Conservation (phyloP, 2,113 vertebrate genomes). For the Chiloscyllium plagiosum region DNA sequence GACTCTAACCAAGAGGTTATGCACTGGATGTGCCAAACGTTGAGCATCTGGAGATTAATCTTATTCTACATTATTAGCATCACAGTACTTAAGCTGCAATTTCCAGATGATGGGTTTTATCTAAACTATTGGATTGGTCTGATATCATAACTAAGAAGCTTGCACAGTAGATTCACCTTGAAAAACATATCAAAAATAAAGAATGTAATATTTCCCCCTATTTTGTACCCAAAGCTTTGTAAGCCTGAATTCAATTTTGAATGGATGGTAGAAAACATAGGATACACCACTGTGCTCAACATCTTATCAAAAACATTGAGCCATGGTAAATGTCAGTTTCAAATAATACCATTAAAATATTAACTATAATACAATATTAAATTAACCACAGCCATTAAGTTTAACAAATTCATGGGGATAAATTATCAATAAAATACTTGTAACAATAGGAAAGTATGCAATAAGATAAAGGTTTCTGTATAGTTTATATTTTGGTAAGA, state of each 20-base stretch:
- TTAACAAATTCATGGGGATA: background rate
- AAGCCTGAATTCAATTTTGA: background rate
- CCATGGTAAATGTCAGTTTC: background rate
- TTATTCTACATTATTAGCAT: background rate
- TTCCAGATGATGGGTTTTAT: background rate
- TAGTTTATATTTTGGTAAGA: background rate
- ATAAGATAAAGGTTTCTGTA: background rate
- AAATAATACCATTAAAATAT: background rate
- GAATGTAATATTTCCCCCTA: background rate
- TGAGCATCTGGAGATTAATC: background rate
- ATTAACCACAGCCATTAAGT: background rate
- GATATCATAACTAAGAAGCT: background rate
- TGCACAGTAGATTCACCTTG: background rate
- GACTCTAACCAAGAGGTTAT: background rate
- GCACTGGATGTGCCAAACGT: background rate
- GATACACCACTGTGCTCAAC: too few species aligned
- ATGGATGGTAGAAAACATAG: background rate
- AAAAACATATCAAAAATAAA: background rate
- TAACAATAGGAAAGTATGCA: background rate
- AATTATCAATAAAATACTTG: background rate
- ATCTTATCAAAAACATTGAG: background rate
- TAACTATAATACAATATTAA: background rate
- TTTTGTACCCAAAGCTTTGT: background rate
- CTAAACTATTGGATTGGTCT: background rate
- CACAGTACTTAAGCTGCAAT: background rate